Conservation (phyloP, 2,113 vertebrate species). For the Anolis carolinensis region DNA sequence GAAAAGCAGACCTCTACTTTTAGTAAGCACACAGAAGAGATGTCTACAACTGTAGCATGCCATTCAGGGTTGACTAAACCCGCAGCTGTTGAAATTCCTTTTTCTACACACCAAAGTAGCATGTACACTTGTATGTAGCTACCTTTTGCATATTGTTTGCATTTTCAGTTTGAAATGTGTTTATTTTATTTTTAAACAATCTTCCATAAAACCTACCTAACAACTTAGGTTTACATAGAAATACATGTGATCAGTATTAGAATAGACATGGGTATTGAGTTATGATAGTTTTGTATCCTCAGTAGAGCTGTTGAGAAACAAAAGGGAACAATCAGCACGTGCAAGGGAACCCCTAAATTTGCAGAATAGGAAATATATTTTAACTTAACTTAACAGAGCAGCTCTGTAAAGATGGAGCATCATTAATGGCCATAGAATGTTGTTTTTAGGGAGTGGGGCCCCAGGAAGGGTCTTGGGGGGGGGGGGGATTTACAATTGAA, state of each 20-base stretch:
- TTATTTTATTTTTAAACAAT: background rate
- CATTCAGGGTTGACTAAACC: background rate
- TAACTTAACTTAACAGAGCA: background rate
- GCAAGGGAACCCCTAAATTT: background rate
- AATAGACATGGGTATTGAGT: background rate
- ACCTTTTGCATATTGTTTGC: background rate
- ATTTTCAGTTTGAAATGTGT: background rate
- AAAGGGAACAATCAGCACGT: background rate
- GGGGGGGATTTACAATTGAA: background rate
- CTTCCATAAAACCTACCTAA: background rate
- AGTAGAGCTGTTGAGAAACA: background rate
- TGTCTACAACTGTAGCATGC: background rate
- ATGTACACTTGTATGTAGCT: background rate
- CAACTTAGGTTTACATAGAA: background rate
- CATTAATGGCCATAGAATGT: background rate
- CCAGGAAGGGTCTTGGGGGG: background rate
- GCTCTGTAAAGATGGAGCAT: background rate
- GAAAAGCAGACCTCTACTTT: background rate
- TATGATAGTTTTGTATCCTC: background rate
- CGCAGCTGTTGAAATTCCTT: background rate
- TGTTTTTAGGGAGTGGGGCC: too few species aligned
- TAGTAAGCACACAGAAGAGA: background rate
- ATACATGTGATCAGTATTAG: background rate
- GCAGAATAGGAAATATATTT: background rate
- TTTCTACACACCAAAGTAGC: background rate